Conservation (phyloP, 2,113 vertebrate genomes). For the Willisornis vidua region DNA sequence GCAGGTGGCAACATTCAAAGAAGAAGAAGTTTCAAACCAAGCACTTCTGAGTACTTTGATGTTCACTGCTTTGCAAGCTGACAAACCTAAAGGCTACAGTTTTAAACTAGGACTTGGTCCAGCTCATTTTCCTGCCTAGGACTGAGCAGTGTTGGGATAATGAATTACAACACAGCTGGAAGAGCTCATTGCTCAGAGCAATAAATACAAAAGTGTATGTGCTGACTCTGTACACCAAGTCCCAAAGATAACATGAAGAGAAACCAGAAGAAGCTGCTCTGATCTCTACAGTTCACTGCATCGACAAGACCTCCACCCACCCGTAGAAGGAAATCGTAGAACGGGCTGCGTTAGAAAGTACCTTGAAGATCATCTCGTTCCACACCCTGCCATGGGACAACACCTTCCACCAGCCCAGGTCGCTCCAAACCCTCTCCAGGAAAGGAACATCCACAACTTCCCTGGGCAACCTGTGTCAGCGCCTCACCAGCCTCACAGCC, state of each 20-base stretch:
- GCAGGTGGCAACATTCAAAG: neutral
- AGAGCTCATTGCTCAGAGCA: neutral
- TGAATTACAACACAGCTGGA: neutral
- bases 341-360: neutral
- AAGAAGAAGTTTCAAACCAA: neutral
- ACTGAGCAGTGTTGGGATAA: neutral
- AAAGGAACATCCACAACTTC: neutral
- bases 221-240: neutral
- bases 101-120: neutral
- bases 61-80: neutral
- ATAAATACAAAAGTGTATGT: accelerated
- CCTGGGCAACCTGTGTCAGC: neutral
- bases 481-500: neutral
- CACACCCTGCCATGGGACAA: neutral
- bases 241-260: neutral
- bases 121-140: neutral
- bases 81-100: neutral
- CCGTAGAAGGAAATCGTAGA: accelerated
- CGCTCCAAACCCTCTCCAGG: neutral
- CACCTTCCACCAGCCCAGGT: no score
- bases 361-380: neutral
- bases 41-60: neutral
- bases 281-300: neutral
- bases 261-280: neutral
- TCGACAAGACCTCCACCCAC: neutral